Base-by-base conservation (phyloP, 1,140 invertebrate species). In the Bombus haemorrhoidalis region DNA sequence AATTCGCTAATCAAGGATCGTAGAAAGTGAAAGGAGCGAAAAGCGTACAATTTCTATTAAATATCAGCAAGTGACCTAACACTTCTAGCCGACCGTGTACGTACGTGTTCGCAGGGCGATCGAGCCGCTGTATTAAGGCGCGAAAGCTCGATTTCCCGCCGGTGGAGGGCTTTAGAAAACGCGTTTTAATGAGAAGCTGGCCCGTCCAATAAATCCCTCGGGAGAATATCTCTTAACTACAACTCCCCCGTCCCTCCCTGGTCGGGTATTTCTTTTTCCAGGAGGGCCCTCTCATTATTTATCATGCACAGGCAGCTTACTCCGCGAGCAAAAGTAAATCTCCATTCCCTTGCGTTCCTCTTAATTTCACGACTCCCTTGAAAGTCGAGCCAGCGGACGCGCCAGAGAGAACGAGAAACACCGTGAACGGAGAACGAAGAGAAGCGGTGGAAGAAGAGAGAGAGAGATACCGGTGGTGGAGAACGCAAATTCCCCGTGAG, bases 271-370 rank as follows among this genome's bases (percentile, higher is more conserved):
- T 84, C 47, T 80, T 77, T 84, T 79, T 69, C 69, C 76, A 34
- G 34, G n/a, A 62, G 66, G 32, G 2, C 57, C 28, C 22, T 39
- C 76, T 79, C 76, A 72, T 84, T 84, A 84, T 84, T 84, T 79
- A 80, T 84, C 76, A 72, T 84, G 76, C 83, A 41, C 66, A 25
- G 34, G 47, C 62, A 71, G 76, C 53, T 80, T 71, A 34, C 53
- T 59, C 39, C 66, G 37, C 34, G 66, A 59, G 66, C 68, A 79
- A 88, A 80, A 83, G 87, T 89, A 89, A 89, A 89, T 89, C 72
- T 83, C 87, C 25, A 75, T 78, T 62, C 62, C 75, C 47, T 57
- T 71, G 64, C 62, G 57, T 81, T 18, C 66, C 53, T 78, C 83
- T 85, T 88, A 79, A 88, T 86, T 89, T 89, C 84, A 69, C 86